phyloP scores from a whole-genome alignment of 2,113 vertebrate genomes.

The Dasyprocta punctata region DNA sequence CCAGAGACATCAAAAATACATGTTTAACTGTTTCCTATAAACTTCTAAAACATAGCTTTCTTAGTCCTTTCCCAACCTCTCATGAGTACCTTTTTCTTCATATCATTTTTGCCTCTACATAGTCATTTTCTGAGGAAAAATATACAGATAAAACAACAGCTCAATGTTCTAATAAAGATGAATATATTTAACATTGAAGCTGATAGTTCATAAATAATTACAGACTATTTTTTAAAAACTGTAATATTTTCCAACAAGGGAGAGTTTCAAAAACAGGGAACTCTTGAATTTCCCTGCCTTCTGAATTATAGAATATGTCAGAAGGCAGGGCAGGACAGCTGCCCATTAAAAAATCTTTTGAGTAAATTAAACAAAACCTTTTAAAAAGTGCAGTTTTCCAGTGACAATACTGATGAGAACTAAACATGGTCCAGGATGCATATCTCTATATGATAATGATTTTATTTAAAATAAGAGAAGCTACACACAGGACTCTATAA shows the following conservation, averaged over 20 bases:
- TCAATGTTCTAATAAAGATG: neutral
- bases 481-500: constrained; percentile 76
- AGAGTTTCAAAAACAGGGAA: constrained; percentile 70
- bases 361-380: constrained; percentile 75
- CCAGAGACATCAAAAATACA: constrained; percentile 47
- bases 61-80: constrained; percentile 41
- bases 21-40: constrained; percentile 49
- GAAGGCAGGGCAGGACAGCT: constrained; percentile 55
- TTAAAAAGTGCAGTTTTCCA: constrained; percentile 31
- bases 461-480: constrained; percentile 79
- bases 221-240: constrained; percentile 53
- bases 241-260: constrained; percentile 72
- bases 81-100: constrained; percentile 46
- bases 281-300: constrained; percentile 63
- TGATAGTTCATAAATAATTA: constrained; percentile 38
- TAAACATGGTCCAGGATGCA: constrained; percentile 71
- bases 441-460: constrained; percentile 79
- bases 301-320: constrained; percentile 58
- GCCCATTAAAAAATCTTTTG: constrained; percentile 81
- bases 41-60: neutral
- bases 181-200: constrained; percentile 40
- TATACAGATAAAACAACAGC: neutral
- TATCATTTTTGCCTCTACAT: constrained; percentile 20
- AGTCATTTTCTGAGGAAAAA: constrained; percentile 45
- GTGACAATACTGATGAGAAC: constrained; percentile 77